Conservation (phyloP, 2,888 invertebrate genomes). For the Napeogenes inachia region DNA sequence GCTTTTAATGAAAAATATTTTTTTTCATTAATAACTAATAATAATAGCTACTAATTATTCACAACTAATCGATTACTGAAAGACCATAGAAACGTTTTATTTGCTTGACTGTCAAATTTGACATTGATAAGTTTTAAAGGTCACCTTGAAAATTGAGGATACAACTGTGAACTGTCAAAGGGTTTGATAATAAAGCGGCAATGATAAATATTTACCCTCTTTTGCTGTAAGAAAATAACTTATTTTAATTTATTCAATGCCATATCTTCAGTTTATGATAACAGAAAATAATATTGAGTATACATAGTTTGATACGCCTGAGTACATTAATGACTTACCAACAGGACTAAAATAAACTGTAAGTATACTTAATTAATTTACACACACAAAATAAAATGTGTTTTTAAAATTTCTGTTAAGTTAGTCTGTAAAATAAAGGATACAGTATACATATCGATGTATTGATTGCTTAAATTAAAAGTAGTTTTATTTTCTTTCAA, state of each 20-base stretch:
- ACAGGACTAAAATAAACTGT: background rate
- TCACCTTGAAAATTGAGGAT: constrained; percentile 9
- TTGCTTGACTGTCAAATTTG: constrained; percentile 13
- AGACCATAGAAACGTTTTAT: too few relatives aligned
- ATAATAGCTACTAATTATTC: background rate
- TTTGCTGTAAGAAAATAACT: background rate
- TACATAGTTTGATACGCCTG: background rate
- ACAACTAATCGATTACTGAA: too few relatives aligned
- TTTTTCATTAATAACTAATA: too few relatives aligned
- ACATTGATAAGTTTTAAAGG: constrained; percentile 16
- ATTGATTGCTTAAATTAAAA: too few relatives aligned
- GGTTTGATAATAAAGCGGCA: constrained; percentile 1
- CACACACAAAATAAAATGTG: background rate
- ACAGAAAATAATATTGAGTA: background rate
- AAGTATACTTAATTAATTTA: background rate
- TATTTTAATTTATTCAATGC: too few relatives aligned
- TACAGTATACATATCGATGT: too few relatives aligned
- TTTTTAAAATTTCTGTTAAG: background rate
- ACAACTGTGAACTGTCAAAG: constrained; percentile 1
- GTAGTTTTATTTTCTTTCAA: too few relatives aligned
- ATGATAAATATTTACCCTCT: background rate
- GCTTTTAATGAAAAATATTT: too few relatives aligned
- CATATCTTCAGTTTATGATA: too few relatives aligned
- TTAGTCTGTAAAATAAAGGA: too few relatives aligned
- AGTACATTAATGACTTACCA: background rate